Evolutionary conservation across 1,140 invertebrate species (phyloP).

Genomic region (Bombus sylvicola): DNA sequence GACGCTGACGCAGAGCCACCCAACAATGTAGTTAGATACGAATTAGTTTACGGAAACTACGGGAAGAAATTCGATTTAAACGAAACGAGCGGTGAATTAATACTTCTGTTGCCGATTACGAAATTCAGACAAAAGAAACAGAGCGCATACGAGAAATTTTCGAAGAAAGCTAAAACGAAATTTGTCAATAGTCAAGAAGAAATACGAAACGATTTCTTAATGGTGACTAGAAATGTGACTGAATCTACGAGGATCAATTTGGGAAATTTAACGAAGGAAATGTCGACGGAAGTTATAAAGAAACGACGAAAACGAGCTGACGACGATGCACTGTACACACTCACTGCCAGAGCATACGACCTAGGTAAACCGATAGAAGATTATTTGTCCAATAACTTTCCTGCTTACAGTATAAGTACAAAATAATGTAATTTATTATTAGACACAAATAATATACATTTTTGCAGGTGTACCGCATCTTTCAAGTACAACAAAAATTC

Average conservation of each 20-base stretch:
- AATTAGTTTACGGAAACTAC: conserved; percentile 91
- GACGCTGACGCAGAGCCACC: conserved; percentile 93
- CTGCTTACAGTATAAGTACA: background rate
- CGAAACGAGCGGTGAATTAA: conserved; percentile 88
- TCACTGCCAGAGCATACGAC: conserved; percentile 90
- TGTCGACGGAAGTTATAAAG: background rate
- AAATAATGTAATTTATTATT: background rate
- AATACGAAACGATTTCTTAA: too few species aligned
- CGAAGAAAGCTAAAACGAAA: conserved; percentile 19
- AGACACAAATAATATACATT: background rate
- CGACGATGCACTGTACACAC: conserved; percentile 84
- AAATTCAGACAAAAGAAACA: conserved; percentile 75
- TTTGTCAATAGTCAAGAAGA: background rate
- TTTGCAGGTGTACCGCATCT: conserved; percentile 86
- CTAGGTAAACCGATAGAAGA: conserved; percentile 82
- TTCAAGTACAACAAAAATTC: conserved; percentile 86
- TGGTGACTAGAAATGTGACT: background rate
- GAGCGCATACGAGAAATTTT: conserved; percentile 50
- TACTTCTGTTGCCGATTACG: conserved; percentile 82
- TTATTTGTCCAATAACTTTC: too few species aligned
- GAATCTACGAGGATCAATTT: background rate
- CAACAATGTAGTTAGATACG: conserved; percentile 93
- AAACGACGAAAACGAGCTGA: conserved; percentile 80
- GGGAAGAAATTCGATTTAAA: conserved; percentile 91
- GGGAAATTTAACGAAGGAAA: background rate